A percentile compares a stretch with the other conserved stretches of the same genome.
Conservation (phyloP, 2,888 invertebrate genomes). For the Hipparchia sbordonii region DNA sequence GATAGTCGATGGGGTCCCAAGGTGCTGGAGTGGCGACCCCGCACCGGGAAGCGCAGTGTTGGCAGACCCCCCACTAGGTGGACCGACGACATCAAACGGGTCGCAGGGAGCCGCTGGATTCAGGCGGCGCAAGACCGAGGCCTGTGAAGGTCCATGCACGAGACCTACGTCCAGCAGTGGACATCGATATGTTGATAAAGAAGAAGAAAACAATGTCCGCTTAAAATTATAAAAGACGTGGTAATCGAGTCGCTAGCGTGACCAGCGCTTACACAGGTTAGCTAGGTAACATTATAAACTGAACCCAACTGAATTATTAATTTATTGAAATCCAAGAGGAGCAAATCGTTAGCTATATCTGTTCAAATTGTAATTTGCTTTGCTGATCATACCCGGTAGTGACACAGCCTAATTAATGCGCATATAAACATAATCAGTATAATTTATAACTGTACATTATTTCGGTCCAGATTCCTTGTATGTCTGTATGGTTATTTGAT, state of each 20-base stretch:
- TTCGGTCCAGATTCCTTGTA: constrained; percentile 36
- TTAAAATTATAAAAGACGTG: constrained; percentile 2
- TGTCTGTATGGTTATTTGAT: constrained; percentile 36
- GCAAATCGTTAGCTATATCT: constrained; percentile 33
- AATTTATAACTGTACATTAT: constrained; percentile 34
- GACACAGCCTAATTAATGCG: constrained; percentile 37
- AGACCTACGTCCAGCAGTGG: too few relatives aligned
- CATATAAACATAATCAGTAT: constrained; percentile 36
- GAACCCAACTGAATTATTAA: constrained; percentile 40
- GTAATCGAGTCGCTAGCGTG: not conserved
- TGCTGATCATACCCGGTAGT: constrained; percentile 39
- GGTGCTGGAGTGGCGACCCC: too few relatives aligned
- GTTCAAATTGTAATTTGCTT: constrained; percentile 38
- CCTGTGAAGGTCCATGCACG: too few relatives aligned
- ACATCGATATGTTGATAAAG: too few relatives aligned
- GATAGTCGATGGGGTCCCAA: too few relatives aligned
- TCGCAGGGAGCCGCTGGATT: too few relatives aligned
- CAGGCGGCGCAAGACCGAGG: too few relatives aligned
- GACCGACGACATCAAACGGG: too few relatives aligned
- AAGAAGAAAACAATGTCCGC: not conserved
- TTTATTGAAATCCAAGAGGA: constrained; percentile 38
- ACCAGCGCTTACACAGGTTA: constrained; percentile 14
- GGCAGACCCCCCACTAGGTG: too few relatives aligned
- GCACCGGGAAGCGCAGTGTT: too few relatives aligned
- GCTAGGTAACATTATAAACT: constrained; percentile 28